These are phyloP conservation scores for Xerus rutilus DNA, from an alignment of 2,797 vertebrate genomes.

Conservation along the genomic window DNA sequence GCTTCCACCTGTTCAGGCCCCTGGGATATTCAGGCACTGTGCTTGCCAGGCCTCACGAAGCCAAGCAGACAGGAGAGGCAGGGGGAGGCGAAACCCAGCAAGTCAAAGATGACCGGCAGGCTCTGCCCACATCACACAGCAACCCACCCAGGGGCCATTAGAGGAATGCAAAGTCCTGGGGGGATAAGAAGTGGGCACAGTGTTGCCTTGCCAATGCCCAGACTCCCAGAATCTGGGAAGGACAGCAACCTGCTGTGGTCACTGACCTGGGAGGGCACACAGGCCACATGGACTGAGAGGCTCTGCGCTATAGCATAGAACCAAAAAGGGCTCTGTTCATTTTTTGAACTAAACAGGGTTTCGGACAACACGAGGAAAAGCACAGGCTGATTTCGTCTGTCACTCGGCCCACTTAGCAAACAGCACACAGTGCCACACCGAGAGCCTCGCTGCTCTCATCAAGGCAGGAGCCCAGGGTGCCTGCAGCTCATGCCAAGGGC, in stretches of 20 bases:
- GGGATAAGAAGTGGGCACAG: fast-evolving
- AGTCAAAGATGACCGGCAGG: background rate
- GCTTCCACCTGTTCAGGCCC: fast-evolving
- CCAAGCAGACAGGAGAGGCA: background rate
- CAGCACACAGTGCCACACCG: background rate
- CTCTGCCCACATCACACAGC: fast-evolving
- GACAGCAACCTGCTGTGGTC: fast-evolving
- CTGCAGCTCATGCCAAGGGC: fast-evolving
- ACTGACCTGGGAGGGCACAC: fast-evolving
- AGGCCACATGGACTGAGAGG: background rate
- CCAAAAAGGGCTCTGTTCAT: fast-evolving
- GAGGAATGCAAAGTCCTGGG: fast-evolving
- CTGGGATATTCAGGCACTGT: fast-evolving
- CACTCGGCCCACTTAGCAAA: background rate
- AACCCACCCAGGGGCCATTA: fast-evolving
- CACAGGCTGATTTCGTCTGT: background rate
- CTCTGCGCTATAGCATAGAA: background rate
- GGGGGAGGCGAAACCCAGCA: background rate
- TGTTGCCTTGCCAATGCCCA: no score
- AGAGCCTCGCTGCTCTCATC: background rate
- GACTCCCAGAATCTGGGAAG: background rate
- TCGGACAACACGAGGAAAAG: background rate
- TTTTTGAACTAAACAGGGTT: background rate
- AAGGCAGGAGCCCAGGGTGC: background rate
- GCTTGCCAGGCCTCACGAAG: fast-evolving